phyloP scores from a whole-genome alignment of 2,888 invertebrate genomes.

The Desoria tigrina region DNA sequence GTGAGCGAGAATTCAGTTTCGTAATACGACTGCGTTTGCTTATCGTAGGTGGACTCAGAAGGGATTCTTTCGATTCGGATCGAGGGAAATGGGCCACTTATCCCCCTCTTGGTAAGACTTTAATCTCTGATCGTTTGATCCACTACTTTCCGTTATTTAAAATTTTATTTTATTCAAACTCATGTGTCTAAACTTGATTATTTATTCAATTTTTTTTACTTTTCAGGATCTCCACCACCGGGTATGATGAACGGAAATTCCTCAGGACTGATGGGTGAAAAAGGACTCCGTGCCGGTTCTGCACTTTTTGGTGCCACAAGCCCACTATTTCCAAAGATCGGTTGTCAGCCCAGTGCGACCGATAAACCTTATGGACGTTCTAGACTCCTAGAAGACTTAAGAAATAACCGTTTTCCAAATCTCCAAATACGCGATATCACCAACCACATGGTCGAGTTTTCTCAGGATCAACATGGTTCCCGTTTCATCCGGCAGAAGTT shows the following conservation, averaged over 20 bases:
- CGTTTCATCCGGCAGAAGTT: constrained; percentile 99
- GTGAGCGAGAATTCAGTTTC: no score
- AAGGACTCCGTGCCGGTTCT: constrained; percentile 59
- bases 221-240: constrained; percentile 66
- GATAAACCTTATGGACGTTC: constrained; percentile 70
- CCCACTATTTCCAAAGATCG: constrained; percentile 73
- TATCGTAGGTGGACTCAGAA: constrained; percentile 29
- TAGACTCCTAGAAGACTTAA: constrained; percentile 90
- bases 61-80: constrained; percentile 52
- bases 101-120: constrained; percentile 49
- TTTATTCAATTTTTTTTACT: constrained; percentile 24
- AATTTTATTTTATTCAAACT: no score
- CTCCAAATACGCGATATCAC: constrained; percentile 82
- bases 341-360: constrained; percentile 59
- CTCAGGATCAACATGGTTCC: constrained; percentile 98
- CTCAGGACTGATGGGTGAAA: constrained; percentile 54
- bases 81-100: constrained; percentile 47
- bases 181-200: constrained; percentile 31
- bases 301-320: constrained; percentile 74
- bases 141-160: no score
- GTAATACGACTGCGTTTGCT: no score
- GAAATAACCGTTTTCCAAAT: constrained; percentile 66
- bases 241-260: constrained; percentile 54
- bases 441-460: constrained; percentile 98
- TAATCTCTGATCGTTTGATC: no score